Conservation (phyloP, 2,797 vertebrate genomes). For the Gallinago stenura region DNA sequence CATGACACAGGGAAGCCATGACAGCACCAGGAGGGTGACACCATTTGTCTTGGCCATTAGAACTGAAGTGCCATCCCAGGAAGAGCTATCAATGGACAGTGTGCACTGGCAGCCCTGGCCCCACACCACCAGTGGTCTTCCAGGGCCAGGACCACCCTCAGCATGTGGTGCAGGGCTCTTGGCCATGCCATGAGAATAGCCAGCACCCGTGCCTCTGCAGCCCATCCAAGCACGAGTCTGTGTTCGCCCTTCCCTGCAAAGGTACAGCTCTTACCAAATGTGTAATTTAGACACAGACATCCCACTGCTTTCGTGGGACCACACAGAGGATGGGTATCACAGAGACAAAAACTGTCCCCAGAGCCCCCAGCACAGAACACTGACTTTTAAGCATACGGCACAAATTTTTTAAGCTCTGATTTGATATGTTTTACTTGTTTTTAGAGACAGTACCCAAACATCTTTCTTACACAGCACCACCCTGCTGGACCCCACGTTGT, state of each 20-base stretch:
- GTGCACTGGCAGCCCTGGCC: not conserved
- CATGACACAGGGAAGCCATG: rapidly evolving
- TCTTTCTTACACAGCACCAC: not conserved
- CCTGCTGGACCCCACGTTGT: not conserved
- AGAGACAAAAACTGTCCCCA: not conserved
- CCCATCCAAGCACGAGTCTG: rapidly evolving
- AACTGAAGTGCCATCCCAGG: not conserved
- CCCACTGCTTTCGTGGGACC: rapidly evolving
- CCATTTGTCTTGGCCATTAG: not conserved
- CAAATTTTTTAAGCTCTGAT: not conserved
- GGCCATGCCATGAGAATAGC: rapidly evolving
- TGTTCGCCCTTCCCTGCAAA: not conserved
- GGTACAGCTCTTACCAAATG: rapidly evolving
- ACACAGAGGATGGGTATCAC: rapidly evolving
- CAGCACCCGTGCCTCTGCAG: not conserved
- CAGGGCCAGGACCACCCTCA: rapidly evolving
- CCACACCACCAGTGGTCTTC: not conserved
- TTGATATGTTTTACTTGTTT: not conserved
- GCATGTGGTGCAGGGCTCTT: not conserved
- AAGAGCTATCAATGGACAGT: rapidly evolving
- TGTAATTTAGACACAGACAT: not conserved
- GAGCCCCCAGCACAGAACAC: rapidly evolving
- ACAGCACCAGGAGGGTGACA: not conserved
- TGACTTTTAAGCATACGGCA: not conserved
- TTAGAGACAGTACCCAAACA: not conserved